A percentile compares a stretch with the other conserved stretches of the same genome.
Evolutionary conservation across 2,797 vertebrate species (phyloP).

Genomic region (Eurystomus glaucurus): DNA sequence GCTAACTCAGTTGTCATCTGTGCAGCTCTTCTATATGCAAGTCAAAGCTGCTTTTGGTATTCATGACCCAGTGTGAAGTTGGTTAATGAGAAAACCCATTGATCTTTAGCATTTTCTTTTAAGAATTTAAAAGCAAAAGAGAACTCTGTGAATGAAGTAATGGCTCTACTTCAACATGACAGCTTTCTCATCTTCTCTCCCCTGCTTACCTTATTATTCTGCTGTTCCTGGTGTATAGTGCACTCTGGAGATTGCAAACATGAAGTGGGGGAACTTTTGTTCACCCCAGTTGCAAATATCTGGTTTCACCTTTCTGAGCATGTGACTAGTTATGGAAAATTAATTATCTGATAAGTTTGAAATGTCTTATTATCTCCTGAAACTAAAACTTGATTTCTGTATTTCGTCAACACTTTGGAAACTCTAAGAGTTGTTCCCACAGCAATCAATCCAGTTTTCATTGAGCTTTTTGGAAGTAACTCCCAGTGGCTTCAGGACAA

Average conservation of each 20-base stretch:
- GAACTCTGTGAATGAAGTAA: neutral
- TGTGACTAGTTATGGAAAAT: neutral
- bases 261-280: neutral
- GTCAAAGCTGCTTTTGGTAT: neutral
- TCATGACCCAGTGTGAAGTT: neutral
- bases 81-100: conserved; percentile 14
- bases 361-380: neutral
- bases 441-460: no score
- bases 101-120: conserved; percentile 1
- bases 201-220: neutral
- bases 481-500: no score
- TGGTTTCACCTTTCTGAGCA: neutral
- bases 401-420: no score
- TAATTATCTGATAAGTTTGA: neutral
- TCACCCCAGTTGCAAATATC: neutral
- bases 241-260: neutral
- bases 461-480: no score
- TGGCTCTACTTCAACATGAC: neutral
- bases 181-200: neutral
- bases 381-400: neutral
- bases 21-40: neutral
- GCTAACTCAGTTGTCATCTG: neutral
- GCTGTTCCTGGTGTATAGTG: neutral
- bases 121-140: neutral
- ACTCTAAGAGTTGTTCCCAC: no score